Evolutionary conservation across 2,888 invertebrate species (phyloP).

Genomic region (Cataglyphis altisquamis): DNA sequence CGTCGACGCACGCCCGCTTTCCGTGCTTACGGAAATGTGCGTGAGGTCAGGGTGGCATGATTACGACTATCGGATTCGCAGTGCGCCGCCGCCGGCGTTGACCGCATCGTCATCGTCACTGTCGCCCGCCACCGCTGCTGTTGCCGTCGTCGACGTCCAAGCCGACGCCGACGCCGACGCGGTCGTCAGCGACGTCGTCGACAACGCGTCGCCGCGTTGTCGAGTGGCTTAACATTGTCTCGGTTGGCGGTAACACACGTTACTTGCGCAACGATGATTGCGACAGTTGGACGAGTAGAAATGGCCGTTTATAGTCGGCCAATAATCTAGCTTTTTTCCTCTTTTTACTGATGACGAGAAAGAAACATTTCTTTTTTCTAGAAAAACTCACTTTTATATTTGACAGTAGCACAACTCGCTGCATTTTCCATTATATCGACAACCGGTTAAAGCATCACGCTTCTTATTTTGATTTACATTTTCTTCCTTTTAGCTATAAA

Average conservation of each 20-base stretch:
- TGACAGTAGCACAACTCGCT: neutral
- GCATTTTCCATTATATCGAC: slow-evolving; percentile 17
- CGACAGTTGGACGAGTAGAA: slow-evolving; percentile 54
- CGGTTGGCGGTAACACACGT: slow-evolving; percentile 74
- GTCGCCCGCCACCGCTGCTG: slow-evolving; percentile 70
- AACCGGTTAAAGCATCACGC: neutral
- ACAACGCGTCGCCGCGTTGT: slow-evolving; percentile 77
- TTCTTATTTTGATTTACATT: neutral
- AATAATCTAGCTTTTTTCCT: neutral
- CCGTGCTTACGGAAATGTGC: slow-evolving; percentile 78
- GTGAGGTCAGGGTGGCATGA: slow-evolving; percentile 85
- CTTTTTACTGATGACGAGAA: neutral
- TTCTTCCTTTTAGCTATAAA: neutral
- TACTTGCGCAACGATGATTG: slow-evolving; percentile 73
- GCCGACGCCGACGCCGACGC: slow-evolving; percentile 49
- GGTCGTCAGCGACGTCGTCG: slow-evolving; percentile 80
- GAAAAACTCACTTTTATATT: neutral
- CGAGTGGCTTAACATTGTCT: slow-evolving; percentile 78
- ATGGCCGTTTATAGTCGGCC: slow-evolving; percentile 13
- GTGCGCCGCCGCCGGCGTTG: slow-evolving; percentile 77
- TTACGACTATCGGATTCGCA: slow-evolving; percentile 81
- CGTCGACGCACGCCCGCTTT: slow-evolving; percentile 69
- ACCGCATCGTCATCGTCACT: slow-evolving; percentile 76
- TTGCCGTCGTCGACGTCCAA: slow-evolving; percentile 79
- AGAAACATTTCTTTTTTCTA: neutral